phyloP scores from a whole-genome alignment of 1,140 invertebrate species.

The Agrypnia vestita region DNA sequence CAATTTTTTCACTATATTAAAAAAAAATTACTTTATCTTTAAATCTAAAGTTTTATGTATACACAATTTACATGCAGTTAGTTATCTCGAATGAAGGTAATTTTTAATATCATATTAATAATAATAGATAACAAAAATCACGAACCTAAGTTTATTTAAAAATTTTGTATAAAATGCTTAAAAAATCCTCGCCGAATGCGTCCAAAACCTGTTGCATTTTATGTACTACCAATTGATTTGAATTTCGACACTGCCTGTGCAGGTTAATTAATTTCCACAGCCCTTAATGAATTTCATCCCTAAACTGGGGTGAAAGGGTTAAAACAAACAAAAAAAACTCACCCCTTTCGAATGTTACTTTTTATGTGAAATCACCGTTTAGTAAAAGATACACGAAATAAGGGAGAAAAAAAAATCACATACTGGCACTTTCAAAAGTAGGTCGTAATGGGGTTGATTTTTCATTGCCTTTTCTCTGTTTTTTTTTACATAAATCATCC shows the following conservation, averaged over 20 bases:
- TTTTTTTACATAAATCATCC: too few relatives aligned
- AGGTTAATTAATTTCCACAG: conserved; percentile 41
- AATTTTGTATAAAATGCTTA: neutral
- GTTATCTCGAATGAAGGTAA: too few relatives aligned
- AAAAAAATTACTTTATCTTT: too few relatives aligned
- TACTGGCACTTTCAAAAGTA: neutral
- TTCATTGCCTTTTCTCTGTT: too few relatives aligned
- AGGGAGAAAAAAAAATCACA: neutral
- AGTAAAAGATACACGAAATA: conserved; percentile 21
- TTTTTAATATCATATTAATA: too few relatives aligned
- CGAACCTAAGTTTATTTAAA: neutral
- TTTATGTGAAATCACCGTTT: conserved; percentile 40
- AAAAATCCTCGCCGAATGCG: neutral
- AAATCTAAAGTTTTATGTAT: too few relatives aligned
- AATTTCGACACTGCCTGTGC: neutral
- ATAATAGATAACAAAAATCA: neutral
- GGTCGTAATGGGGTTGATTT: neutral
- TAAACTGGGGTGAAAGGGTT: conserved; percentile 11
- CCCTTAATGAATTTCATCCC: conserved; percentile 35
- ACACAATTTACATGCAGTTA: too few relatives aligned
- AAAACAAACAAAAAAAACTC: conserved; percentile 29
- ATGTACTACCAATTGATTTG: conserved; percentile 27
- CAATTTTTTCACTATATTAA: too few relatives aligned
- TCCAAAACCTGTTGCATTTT: conserved; percentile 26
- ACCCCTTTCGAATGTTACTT: conserved; percentile 1